Conservation (phyloP, 1,140 invertebrate genomes). For the Drosophila sturtevanti region DNA sequence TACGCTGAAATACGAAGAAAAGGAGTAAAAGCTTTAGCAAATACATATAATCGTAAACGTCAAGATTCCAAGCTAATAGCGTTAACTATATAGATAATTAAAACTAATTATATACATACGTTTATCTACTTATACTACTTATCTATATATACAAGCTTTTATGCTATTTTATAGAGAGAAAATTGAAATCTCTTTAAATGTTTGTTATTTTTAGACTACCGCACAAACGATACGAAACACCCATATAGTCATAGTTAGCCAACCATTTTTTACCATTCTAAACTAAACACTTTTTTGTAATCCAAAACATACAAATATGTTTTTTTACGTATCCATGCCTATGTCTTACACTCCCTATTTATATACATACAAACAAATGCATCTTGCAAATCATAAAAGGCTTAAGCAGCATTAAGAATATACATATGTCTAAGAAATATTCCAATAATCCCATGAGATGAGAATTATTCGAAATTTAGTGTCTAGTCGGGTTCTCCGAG, state of each 20-base stretch:
- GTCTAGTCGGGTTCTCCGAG: no score
- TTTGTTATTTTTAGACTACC: background rate
- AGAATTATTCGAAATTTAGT: background rate
- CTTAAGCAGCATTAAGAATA: background rate
- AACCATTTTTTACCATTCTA: background rate
- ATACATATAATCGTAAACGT: slow-evolving; percentile 31
- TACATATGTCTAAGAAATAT: background rate
- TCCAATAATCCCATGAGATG: background rate
- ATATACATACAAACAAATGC: background rate
- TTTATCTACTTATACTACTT: slow-evolving; percentile 25
- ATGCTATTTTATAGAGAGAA: background rate
- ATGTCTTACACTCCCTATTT: background rate
- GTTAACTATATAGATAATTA: slow-evolving; percentile 21
- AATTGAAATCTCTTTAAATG: background rate
- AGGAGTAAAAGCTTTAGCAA: slow-evolving; percentile 53
- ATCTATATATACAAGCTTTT: slow-evolving; percentile 4
- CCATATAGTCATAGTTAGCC: background rate
- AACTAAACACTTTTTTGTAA: background rate
- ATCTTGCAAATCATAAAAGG: background rate
- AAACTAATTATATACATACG: slow-evolving; percentile 27
- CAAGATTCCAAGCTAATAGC: slow-evolving; percentile 35
- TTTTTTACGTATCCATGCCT: background rate
- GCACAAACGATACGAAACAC: background rate
- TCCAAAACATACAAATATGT: background rate
- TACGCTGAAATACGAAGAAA: slow-evolving; percentile 17